Conservation (phyloP, 2,888 invertebrate genomes). For the Bursaphelenchus okinawaensis region DNA sequence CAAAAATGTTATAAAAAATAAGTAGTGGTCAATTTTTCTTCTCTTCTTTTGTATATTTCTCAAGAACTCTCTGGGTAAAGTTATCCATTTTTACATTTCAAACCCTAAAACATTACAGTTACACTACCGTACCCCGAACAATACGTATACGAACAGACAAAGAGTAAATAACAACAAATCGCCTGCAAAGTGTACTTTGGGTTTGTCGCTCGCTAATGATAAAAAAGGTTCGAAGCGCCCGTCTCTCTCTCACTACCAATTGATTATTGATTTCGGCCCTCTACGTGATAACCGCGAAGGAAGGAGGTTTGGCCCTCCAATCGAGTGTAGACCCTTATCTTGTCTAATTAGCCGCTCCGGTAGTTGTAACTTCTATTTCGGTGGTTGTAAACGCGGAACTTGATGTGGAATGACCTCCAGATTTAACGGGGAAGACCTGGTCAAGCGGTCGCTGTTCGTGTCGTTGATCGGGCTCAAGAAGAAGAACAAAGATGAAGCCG, state of each 20-base stretch:
- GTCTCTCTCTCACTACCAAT: background rate
- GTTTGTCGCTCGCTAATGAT: background rate
- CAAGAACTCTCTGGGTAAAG: too few species aligned
- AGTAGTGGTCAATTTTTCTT: too few species aligned
- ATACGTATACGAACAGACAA: too few species aligned
- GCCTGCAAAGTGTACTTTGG: too few species aligned
- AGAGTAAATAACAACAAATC: too few species aligned
- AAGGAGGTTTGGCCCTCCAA: too few species aligned
- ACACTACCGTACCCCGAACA: too few species aligned
- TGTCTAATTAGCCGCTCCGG: background rate
- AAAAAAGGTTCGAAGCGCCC: background rate
- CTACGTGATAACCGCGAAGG: background rate
- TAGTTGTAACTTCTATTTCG: background rate
- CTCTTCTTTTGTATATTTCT: too few species aligned
- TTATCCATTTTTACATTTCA: too few species aligned
- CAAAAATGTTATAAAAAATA: too few species aligned
- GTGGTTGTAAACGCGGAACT: too few species aligned
- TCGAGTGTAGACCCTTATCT: background rate
- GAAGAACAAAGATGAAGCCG: slow-evolving; percentile 18
- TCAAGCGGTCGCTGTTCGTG: slow-evolving; percentile 43
- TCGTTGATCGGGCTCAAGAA: slow-evolving; percentile 41
- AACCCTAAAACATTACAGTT: too few species aligned
- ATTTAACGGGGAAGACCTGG: slow-evolving; percentile 46
- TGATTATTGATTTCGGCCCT: background rate
- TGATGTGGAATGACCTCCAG: slow-evolving; percentile 37